Conservation (phyloP, 2,797 vertebrate species). For the Sebastes taczanowskii region DNA sequence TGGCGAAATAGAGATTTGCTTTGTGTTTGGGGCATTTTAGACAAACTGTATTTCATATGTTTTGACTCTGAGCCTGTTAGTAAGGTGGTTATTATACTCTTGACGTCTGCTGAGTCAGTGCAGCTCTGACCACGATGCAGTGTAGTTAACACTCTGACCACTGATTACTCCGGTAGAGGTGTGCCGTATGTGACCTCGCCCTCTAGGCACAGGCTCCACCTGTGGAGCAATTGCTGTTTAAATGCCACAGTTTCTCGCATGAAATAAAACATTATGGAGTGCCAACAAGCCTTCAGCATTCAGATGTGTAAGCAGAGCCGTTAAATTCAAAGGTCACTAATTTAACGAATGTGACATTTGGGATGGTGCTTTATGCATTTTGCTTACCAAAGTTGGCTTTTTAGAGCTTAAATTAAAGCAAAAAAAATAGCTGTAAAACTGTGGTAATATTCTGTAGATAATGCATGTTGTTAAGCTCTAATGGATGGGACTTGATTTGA, state of each 20-base stretch:
- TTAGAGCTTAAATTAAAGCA: conserved; percentile 34
- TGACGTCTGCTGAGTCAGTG: neutral
- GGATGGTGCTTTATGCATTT: conserved; percentile 38
- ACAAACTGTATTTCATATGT: conserved; percentile 23
- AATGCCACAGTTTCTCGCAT: conserved; percentile 70
- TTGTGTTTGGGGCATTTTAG: conserved; percentile 42
- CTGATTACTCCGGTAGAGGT: conserved; percentile 39
- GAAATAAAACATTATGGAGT: conserved; percentile 68
- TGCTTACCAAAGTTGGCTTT: conserved; percentile 29
- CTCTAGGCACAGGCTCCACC: conserved; percentile 31
- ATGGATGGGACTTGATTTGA: conserved; percentile 19
- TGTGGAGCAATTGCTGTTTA: conserved; percentile 67
- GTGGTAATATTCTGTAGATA: conserved; percentile 16
- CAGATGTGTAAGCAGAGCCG: conserved; percentile 56
- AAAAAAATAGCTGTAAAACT: neutral
- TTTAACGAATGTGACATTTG: conserved; percentile 73
- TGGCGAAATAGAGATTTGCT: conserved; percentile 27
- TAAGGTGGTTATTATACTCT: conserved; percentile 7
- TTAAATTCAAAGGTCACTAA: conserved; percentile 68
- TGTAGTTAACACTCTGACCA: conserved; percentile 32
- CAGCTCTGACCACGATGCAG: neutral
- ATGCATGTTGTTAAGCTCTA: conserved; percentile 18
- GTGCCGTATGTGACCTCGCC: conserved; percentile 34
- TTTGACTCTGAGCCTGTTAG: conserved; percentile 5
- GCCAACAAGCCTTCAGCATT: conserved; percentile 59